phyloP scores from a whole-genome alignment of 2,888 invertebrate species.

The Empis livida region DNA sequence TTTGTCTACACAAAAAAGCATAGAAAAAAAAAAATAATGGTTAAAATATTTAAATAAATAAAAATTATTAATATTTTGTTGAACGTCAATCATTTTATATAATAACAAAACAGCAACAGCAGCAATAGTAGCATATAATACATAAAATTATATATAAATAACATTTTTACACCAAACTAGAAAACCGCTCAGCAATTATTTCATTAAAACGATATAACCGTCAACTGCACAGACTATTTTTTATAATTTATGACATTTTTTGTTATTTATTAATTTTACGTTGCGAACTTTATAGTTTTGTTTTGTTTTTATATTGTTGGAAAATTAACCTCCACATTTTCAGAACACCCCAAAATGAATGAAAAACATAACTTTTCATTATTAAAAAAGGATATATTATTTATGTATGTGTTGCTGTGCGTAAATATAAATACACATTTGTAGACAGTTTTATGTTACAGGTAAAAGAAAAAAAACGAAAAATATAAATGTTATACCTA shows the following conservation, averaged over 20 bases:
- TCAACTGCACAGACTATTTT: slow-evolving; percentile 17
- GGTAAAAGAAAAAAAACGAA: too few relatives aligned
- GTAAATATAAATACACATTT: too few relatives aligned
- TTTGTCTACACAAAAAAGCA: too few relatives aligned
- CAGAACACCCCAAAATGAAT: too few relatives aligned
- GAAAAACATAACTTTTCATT: too few relatives aligned
- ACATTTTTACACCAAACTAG: neutral
- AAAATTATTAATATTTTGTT: slow-evolving; percentile 9
- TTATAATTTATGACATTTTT: slow-evolving; percentile 15
- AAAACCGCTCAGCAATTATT: slow-evolving; percentile 18
- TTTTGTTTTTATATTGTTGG: neutral
- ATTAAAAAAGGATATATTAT: too few relatives aligned
- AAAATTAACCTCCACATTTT: slow-evolving; percentile 7
- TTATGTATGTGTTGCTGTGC: too few relatives aligned
- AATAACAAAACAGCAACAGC: slow-evolving; percentile 8
- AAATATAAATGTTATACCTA: too few relatives aligned
- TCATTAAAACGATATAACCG: slow-evolving; percentile 20
- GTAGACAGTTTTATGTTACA: too few relatives aligned
- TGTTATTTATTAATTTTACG: neutral
- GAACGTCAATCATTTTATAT: slow-evolving; percentile 20
- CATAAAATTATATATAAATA: slow-evolving; percentile 3
- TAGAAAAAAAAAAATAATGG: too few relatives aligned
- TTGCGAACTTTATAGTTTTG: too few relatives aligned
- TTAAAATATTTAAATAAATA: neutral
- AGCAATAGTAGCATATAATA: slow-evolving; percentile 9